Conservation (phyloP, 2,888 invertebrate genomes). For the Conomelus anceps region DNA sequence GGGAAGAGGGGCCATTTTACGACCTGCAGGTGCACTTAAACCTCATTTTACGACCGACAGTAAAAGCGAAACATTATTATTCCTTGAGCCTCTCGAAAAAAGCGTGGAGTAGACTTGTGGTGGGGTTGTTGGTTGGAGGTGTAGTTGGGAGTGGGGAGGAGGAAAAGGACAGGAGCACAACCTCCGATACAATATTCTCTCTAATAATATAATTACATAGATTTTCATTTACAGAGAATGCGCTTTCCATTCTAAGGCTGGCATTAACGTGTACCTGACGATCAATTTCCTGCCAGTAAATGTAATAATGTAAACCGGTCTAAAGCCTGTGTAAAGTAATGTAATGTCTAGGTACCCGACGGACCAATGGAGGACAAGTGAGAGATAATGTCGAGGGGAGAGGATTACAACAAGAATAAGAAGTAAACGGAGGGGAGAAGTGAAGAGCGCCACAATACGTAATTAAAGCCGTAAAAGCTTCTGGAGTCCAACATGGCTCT, state of each 20-base stretch:
- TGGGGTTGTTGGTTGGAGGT: background rate
- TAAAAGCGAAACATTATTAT: constrained; percentile 28
- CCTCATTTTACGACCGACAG: constrained; percentile 25
- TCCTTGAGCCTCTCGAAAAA: constrained; percentile 26
- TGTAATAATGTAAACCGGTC: background rate
- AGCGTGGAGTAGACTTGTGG: constrained; percentile 18
- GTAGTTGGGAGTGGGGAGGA: background rate
- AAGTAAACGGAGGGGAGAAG: background rate
- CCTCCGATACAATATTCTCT: constrained; percentile 1
- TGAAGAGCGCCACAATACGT: constrained; percentile 2
- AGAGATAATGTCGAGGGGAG: background rate
- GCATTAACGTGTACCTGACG: background rate
- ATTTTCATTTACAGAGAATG: constrained; percentile 4
- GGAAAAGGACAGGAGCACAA: background rate
- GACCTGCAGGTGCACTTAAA: constrained; percentile 28
- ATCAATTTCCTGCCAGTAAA: background rate
- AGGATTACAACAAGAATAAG: background rate
- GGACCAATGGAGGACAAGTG: background rate
- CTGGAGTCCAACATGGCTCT: constrained; percentile 2
- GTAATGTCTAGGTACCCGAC: background rate
- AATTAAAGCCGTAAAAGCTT: constrained; percentile 10
- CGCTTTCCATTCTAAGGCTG: background rate
- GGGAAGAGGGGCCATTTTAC: constrained; percentile 18
- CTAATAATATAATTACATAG: constrained; percentile 10
- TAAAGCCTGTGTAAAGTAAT: background rate